A percentile compares a stretch with the other conserved stretches of the same genome.
phyloP scores from a whole-genome alignment of 2,888 invertebrate species.

The Criorhina ranunculi region DNA sequence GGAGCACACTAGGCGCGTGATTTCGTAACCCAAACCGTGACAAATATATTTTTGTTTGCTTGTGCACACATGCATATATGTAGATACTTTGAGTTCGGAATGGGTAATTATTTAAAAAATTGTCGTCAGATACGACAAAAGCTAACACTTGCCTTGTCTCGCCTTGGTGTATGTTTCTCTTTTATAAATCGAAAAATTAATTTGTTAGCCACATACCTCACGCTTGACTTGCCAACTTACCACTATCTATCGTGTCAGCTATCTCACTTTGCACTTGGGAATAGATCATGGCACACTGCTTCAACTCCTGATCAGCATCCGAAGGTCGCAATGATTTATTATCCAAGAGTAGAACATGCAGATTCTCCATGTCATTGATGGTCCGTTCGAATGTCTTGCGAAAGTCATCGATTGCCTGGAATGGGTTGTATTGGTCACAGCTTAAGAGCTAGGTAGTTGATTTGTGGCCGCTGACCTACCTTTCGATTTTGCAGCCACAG shows the following conservation, averaged over 20 bases:
- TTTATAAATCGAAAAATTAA: conserved; percentile 18
- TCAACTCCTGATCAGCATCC: conserved; percentile 86
- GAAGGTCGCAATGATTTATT: conserved; percentile 86
- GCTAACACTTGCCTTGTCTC: conserved; percentile 49
- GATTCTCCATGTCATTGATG: conserved; percentile 87
- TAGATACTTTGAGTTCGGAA: conserved; percentile 17
- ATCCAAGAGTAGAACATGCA: conserved; percentile 86
- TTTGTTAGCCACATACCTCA: conserved; percentile 16
- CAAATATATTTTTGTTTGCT: conserved; percentile 56
- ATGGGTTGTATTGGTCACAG: conserved; percentile 27
- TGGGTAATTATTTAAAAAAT: conserved; percentile 52
- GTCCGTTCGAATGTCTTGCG: conserved; percentile 87
- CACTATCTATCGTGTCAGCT: conserved; percentile 85
- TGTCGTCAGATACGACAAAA: conserved; percentile 40
- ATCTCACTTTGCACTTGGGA: conserved; percentile 85
- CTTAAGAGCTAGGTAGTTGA: not conserved
- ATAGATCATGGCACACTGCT: conserved; percentile 86
- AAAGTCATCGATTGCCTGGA: conserved; percentile 89
- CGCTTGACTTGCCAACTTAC: conserved; percentile 80
- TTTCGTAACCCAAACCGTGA: conserved; percentile 67
- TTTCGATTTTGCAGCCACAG: conserved; percentile 91
- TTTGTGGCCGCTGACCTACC: conserved; percentile 85
- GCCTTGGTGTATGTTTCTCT: not conserved
- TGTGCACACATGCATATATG: conserved; percentile 46
- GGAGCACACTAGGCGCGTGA: conserved; percentile 60